Percentiles rank a stretch among this genome's conserved stretches.
Conservation (phyloP, 2,888 invertebrate genomes). For the Amblyjoppa proteus region DNA sequence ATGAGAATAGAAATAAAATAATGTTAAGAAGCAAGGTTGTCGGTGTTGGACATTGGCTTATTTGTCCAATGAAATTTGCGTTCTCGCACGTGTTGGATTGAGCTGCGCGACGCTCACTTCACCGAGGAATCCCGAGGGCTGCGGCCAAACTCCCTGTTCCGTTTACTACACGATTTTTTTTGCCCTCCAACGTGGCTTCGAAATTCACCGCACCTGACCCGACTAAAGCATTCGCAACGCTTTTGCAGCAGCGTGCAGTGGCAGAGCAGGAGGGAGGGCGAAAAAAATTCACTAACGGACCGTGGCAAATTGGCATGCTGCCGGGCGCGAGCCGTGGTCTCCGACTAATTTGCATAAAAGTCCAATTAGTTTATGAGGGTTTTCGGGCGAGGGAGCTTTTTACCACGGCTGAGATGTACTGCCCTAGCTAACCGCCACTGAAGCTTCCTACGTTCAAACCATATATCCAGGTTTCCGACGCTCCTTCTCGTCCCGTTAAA, state of each 20-base stretch:
- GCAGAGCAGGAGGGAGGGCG: conserved; percentile 9
- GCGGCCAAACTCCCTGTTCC: conserved; percentile 14
- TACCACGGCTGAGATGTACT: conserved; percentile 33
- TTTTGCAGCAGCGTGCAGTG: conserved; percentile 42
- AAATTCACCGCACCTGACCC: conserved; percentile 58
- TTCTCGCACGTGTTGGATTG: conserved; percentile 44
- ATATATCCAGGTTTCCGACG: neutral
- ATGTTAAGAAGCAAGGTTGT: neutral
- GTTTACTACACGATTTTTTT: conserved; percentile 34
- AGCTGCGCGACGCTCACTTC: neutral
- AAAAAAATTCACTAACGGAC: conserved; percentile 64
- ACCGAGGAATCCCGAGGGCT: neutral
- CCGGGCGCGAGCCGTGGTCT: conserved; percentile 61
- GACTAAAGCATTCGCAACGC: conserved; percentile 50
- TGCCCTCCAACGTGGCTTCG: conserved; percentile 31
- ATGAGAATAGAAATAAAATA: neutral
- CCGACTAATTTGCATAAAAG: conserved; percentile 71
- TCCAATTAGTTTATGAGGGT: conserved; percentile 72
- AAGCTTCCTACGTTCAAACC: conserved; percentile 23
- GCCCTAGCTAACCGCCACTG: conserved; percentile 23
- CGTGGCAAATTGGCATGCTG: conserved; percentile 72
- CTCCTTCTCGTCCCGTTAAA: conserved; percentile 35
- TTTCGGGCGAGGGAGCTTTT: conserved; percentile 58
- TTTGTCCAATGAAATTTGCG: conserved; percentile 50
- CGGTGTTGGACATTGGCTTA: neutral